Conservation (phyloP, 2,888 invertebrate genomes). For the Blera fallax region DNA sequence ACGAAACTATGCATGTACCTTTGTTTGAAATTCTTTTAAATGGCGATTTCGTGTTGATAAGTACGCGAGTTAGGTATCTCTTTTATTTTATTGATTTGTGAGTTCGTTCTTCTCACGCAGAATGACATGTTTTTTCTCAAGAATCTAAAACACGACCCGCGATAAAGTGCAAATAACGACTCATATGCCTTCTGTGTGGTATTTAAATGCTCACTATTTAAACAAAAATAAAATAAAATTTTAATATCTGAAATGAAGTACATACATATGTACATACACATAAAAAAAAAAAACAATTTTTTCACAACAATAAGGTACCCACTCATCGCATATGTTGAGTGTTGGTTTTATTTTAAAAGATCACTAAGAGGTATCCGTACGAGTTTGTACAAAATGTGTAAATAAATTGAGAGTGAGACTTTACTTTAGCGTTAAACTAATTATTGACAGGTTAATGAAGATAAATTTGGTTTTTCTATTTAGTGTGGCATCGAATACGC, state of each 20-base stretch:
- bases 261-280: too few species aligned
- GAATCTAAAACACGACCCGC: background rate
- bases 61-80: background rate
- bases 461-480: background rate
- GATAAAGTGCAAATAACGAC: background rate
- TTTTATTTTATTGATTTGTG: background rate
- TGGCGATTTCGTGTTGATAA: background rate
- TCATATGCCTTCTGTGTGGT: background rate
- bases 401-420: background rate
- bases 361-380: too few species aligned
- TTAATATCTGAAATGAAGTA: background rate
- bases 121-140: background rate
- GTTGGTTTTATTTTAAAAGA: background rate
- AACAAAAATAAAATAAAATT: background rate
- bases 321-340: background rate
- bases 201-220: background rate
- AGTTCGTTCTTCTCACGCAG: background rate
- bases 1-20: too few species aligned
- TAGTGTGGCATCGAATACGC: background rate
- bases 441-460: constrained; percentile 15
- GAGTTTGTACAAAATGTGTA: too few species aligned
- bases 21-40: background rate
- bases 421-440: background rate
- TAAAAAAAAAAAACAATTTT: background rate
- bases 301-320: background rate